Evolutionary conservation across 2,797 vertebrate genomes (phyloP), one percentile per base, ranked within the genome.

Genomic region (Neostethus bicornis): DNA sequence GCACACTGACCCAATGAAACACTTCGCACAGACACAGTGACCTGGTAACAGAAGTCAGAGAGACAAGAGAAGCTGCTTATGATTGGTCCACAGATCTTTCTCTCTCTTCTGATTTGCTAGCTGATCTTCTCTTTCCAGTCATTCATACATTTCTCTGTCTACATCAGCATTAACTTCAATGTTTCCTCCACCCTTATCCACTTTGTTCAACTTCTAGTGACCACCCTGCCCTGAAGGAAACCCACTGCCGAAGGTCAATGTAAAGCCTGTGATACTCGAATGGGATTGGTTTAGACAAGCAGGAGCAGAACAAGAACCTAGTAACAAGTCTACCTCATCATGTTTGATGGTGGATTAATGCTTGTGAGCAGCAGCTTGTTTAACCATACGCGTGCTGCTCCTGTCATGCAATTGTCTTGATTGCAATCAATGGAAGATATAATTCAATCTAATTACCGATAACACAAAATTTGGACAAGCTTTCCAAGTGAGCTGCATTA

Each of bases 1-100:
- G 81, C 90, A 90, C 89, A 90, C 87, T 92, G 86, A 90, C 86
- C 92, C 92, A 93, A 93, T 93, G 90, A 88, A 83, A 87, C 85
- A 80, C 81, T 84, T 85, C 66, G 77, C 89, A 91, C 89, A 91
- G 87, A 86, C 89, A 87, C 89, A 85, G 81, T 89, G 90, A 92
- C 92, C 91, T 92, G 91, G 92, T 92, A 93, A 93, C 92, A 92
- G 85, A 86, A 87, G 81, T 87, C 87, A 84, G 81, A 61, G 73
- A 85, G 83, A 85, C n/a, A 66, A 70, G 70, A 64, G 42, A 51
- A 31, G 47, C 66, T 42, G 11, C 26, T 55, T n/a, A 47, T 14
- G 52, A 90, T 88, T 89, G 85, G 90, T 71, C 68, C 24, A 2
- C 54, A 45, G 35, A 20, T 76, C n/a, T 80, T 66, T 70, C 72